Percentiles rank a stretch among this genome's conserved stretches.
Conservation (phyloP, 2,797 vertebrate genomes). For the Centropyge bicolor region DNA sequence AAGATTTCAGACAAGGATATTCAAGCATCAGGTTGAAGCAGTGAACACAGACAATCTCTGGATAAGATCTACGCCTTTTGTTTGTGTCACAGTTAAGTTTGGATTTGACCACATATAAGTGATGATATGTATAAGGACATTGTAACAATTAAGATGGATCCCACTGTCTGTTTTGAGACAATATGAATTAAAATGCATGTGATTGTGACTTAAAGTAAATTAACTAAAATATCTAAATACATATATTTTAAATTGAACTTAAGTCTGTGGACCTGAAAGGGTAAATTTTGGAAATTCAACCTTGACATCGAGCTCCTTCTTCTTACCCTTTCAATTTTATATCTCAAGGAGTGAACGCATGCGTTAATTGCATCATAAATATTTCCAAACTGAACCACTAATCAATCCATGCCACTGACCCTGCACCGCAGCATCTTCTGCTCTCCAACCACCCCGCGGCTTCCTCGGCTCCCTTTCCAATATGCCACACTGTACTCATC, state of each 20-base stretch:
- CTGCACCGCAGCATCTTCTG: neutral
- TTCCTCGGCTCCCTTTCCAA: constrained; percentile 27
- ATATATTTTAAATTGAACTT: too few relatives aligned
- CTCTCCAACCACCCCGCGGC: constrained; percentile 5
- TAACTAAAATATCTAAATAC: neutral
- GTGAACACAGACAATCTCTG: neutral
- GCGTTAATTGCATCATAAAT: constrained; percentile 26
- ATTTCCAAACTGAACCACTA: neutral
- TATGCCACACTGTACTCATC: constrained; percentile 37
- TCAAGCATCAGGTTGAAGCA: neutral
- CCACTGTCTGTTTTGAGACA: neutral
- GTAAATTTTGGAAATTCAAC: neutral
- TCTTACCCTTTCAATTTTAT: too few relatives aligned
- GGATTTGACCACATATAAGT: neutral
- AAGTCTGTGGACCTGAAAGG: neutral
- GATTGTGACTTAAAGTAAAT: too few relatives aligned
- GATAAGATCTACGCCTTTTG: neutral
- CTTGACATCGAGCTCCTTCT: neutral
- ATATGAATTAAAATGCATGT: neutral
- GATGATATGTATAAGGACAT: neutral
- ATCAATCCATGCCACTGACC: constrained; percentile 31
- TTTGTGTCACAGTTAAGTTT: neutral
- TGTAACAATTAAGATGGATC: neutral
- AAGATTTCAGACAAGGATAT: neutral
- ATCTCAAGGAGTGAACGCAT: neutral